phyloP scores from a whole-genome alignment of 2,888 invertebrate genomes.

The Exocentrus adspersus region DNA sequence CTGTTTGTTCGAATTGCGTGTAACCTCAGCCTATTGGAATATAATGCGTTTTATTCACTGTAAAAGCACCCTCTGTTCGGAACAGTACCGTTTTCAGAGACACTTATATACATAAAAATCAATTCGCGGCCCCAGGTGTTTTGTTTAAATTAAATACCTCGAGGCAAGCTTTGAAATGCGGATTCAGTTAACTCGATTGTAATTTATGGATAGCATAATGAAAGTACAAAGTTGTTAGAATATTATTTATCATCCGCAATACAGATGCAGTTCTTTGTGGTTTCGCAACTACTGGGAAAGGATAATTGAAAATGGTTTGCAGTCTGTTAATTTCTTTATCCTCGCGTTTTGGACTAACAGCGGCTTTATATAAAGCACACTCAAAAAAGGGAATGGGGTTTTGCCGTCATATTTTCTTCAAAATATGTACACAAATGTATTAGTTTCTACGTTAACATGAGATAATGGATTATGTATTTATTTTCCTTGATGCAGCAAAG shows the following conservation, averaged over 20 bases:
- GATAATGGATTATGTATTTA: too few relatives aligned
- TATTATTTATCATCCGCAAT: constrained; percentile 15
- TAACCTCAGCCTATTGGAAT: too few relatives aligned
- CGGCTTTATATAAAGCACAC: too few relatives aligned
- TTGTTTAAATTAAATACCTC: constrained; percentile 45
- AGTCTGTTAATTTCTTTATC: background rate
- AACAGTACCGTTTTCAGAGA: constrained; percentile 33
- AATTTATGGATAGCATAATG: constrained; percentile 24
- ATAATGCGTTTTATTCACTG: too few relatives aligned
- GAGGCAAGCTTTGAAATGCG: constrained; percentile 37
- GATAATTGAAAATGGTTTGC: background rate
- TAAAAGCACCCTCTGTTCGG: background rate
- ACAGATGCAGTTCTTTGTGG: constrained; percentile 1
- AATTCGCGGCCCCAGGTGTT: constrained; percentile 41
- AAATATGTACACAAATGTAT: too few relatives aligned
- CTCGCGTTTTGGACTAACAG: too few relatives aligned
- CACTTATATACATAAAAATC: constrained; percentile 42
- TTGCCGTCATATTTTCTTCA: too few relatives aligned
- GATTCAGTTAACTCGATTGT: constrained; percentile 17
- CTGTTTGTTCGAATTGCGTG: too few relatives aligned
- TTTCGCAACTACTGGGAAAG: background rate
- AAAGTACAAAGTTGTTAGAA: constrained; percentile 14
- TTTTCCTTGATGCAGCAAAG: too few relatives aligned
- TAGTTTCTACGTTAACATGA: too few relatives aligned
- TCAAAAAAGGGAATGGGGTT: too few relatives aligned